A percentile compares a stretch with the other conserved stretches of the same genome.
Evolutionary conservation across 2,113 vertebrate species (phyloP).

Genomic region (Arizona elegans): DNA sequence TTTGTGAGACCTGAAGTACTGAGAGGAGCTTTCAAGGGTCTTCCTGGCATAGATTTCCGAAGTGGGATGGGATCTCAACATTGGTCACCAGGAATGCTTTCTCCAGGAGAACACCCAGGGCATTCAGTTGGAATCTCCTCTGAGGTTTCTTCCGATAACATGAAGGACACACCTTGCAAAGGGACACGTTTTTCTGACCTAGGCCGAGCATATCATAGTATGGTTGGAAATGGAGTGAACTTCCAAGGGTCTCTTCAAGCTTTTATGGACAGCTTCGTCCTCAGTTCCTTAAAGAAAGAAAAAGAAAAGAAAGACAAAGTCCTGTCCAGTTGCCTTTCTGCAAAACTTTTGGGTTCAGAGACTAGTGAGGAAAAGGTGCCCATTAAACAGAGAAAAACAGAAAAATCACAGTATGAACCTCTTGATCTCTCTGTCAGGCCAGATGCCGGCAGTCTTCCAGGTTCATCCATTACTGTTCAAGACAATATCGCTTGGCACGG

Average conservation of each 20-base stretch:
- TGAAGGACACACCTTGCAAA: slow-evolving; percentile 84
- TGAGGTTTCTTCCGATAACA: slow-evolving; percentile 73
- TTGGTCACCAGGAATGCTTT: slow-evolving; percentile 84
- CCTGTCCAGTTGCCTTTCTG: slow-evolving; percentile 75
- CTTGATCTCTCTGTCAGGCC: slow-evolving; percentile 92
- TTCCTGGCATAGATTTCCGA: slow-evolving; percentile 89
- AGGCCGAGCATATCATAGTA: slow-evolving; percentile 89
- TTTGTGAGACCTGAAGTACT: slow-evolving; percentile 94
- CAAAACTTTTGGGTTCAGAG: slow-evolving; percentile 77
- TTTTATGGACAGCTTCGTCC: slow-evolving; percentile 97
- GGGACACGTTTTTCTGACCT: slow-evolving; percentile 87
- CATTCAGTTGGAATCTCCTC: slow-evolving; percentile 74
- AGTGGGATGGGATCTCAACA: slow-evolving; percentile 85
- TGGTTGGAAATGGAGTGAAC: slow-evolving; percentile 90
- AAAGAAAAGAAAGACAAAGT: slow-evolving; percentile 81
- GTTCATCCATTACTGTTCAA: slow-evolving; percentile 88
- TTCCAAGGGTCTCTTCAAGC: slow-evolving; percentile 97
- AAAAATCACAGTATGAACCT: slow-evolving; percentile 92
- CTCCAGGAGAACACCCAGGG: slow-evolving; percentile 80
- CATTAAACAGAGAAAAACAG: slow-evolving; percentile 79
- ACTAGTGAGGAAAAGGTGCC: slow-evolving; percentile 78
- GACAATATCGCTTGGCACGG: slow-evolving; percentile 95
- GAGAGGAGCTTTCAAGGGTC: slow-evolving; percentile 89
- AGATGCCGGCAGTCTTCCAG: slow-evolving; percentile 86
- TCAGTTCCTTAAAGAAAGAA: slow-evolving; percentile 92